Percentiles rank a stretch among this genome's conserved stretches.
Conservation (phyloP, 2,113 vertebrate genomes). For the Melanostigma gelatinosum region DNA sequence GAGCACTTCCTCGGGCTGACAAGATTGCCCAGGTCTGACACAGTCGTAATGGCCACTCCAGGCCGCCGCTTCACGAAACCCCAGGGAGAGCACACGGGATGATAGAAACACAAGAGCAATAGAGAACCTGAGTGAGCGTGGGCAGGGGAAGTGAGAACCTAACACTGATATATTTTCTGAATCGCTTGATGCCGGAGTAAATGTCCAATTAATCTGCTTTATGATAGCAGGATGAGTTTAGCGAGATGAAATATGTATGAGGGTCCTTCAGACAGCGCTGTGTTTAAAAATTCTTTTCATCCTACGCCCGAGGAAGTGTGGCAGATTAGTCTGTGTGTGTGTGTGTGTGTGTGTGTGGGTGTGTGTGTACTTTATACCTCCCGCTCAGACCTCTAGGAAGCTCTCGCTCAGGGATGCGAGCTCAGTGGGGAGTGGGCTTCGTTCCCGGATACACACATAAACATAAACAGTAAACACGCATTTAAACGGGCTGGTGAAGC, state of each 20-base stretch:
- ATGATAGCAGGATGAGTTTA: conserved; percentile 66
- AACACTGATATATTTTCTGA: conserved; percentile 64
- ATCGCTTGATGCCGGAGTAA: conserved; percentile 78
- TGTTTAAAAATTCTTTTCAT: conserved; percentile 77
- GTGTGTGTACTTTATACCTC: conserved; percentile 35
- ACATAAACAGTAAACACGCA: neutral
- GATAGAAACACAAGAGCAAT: conserved; percentile 51
- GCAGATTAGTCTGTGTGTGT: conserved; percentile 51
- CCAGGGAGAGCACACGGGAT: conserved; percentile 32
- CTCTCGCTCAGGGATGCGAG: conserved; percentile 54
- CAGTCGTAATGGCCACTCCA: conserved; percentile 43
- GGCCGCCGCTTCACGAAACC: conserved; percentile 44
- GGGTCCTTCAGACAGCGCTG: conserved; percentile 70
- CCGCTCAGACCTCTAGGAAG: conserved; percentile 50
- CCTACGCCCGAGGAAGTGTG: conserved; percentile 61
- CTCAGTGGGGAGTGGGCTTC: conserved; percentile 32
- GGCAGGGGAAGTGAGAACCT: conserved; percentile 40
- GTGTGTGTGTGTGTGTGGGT: conserved; percentile 22
- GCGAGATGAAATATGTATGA: conserved; percentile 80
- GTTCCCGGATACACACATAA: conserved; percentile 15
- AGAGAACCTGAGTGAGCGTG: conserved; percentile 30
- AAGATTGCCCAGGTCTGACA: conserved; percentile 37
- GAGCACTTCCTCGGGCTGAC: conserved; percentile 3
- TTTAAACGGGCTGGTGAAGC: neutral
- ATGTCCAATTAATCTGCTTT: conserved; percentile 79